Conservation (phyloP, 2,113 vertebrate species). For the Microcebus lehilahytsara region DNA sequence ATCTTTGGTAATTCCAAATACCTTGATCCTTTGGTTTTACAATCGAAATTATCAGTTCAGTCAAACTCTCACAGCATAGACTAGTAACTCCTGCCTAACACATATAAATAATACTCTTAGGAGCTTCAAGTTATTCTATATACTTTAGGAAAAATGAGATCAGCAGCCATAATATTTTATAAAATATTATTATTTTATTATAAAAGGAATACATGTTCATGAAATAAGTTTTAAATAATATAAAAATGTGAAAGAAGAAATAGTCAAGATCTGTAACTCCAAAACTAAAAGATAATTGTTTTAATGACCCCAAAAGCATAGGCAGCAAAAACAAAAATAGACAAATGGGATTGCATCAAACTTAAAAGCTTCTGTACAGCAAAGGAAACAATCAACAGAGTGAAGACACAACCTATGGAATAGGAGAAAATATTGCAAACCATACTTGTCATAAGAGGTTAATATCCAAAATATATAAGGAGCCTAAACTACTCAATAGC, state of each 20-base stretch:
- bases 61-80: not conserved
- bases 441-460: not conserved
- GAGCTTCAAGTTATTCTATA: not conserved
- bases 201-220: not conserved
- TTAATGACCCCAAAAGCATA: not conserved
- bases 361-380: not conserved
- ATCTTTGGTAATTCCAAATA: not conserved
- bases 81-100: not conserved
- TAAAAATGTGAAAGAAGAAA: conserved; percentile 4
- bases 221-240: not conserved
- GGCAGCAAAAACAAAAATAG: not conserved
- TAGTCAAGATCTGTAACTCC: not conserved
- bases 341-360: not conserved
- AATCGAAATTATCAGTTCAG: not conserved
- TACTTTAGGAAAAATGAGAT: not conserved
- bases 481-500: not conserved
- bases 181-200: not conserved
- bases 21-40: not conserved
- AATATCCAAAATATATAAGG: not conserved
- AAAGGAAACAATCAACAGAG: not conserved
- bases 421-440: not conserved
- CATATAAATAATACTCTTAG: not conserved
- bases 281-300: conserved; percentile 2
- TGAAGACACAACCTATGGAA: not conserved
- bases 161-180: not conserved